Evolutionary conservation across 2,113 vertebrate species (phyloP), one percentile per base, ranked within the genome.

Genomic region (Salvelinus sp.): DNA sequence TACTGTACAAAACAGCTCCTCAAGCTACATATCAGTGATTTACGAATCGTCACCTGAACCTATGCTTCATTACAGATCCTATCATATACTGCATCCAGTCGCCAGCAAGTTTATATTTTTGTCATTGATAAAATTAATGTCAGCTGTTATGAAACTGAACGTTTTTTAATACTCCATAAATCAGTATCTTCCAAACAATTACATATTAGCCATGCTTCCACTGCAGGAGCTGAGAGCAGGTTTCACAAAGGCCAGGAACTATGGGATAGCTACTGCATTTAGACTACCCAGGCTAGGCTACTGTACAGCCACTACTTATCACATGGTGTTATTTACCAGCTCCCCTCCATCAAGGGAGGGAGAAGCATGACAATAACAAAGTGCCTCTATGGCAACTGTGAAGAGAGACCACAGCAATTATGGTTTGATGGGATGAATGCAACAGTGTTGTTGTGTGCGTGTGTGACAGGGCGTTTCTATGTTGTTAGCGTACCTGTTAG

Each of bases 121-220:
- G 9, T 10, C 7, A 44, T 13, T 27, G 57, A 78, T 77, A 60
- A 77, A 72, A 48, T 70, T 74, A 64, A 71, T 66, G 50, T 62
- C 67, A 58, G 70, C 63, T 30, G 69, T 69, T 44, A 50, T 64
- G 66, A 71, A 28, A 28, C 47, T 67, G 58, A 9, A 48, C 64
- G 72, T 78, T 62, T 62, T 76, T 78, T 13, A 69, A 70, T 30
- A 68, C 33, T 71, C 72, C 63, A 72, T 66, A 44, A 79, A 57
- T 81, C 25, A 64, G 66, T 72, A 65, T 80, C 71, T 68, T 73
- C 38, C 18, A 2, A 14, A 50, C 48, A 27, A 6, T 57, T 12
- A 3, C 50, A 20, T 25, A 27, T 22, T 22, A 62, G 58, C n/a
- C 58, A 62, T 62, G 58, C n/a, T 62, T n/a, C 6, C 58, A 44